Evolutionary conservation across 2,888 invertebrate species (phyloP), one percentile per base, ranked within the genome.

Genomic region (Sinohyriopsis cumingii): DNA sequence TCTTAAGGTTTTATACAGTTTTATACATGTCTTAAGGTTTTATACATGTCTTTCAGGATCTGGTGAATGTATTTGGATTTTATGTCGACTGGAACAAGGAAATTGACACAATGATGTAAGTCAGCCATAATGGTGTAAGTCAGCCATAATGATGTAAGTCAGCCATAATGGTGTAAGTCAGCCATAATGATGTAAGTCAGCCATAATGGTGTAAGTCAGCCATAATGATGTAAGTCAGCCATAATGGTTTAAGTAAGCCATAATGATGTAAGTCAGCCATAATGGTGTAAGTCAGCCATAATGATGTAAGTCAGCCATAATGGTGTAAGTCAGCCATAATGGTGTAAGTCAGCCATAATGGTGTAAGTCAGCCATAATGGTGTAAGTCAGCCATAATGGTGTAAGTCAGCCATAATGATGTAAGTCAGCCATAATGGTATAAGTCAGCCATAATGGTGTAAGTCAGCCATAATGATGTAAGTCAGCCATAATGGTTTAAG

Each of bases 31-130:
- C 45, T 45, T 45, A 1, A 45, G 45, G 15, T 3, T 45, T 15
- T 45, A 45, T 45, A 15, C 67, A 18, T 65, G 57, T 55, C 55
- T 65, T 68, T 53, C 68, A 83, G 72, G 88, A 89, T 66, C 91
- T 97, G 6, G 93, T 93, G 81, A 92, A 92, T 78, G 94, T 97
- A 77, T 97, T 94, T 88, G 93, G 93, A 72, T 92, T 94, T 66
- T 96, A 94, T 82, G 86, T 92, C 6, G 84, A 92, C 67, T 89
- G 91, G 84, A 87, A 88, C 25, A 84, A 88, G 63, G 90, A 91
- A 66, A 87, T 87, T 59, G 91, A 91, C 63, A 75, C 77, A 66
- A 82, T 77, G 79, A 92, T 92, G 87, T 82, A 70, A 77, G 80
- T 45, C 33, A 33, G 33, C 33, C 33, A 33, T 33, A 33, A 33